Evolutionary conservation across 2,888 invertebrate species (phyloP).

Genomic region (Acrobasis consociella): DNA sequence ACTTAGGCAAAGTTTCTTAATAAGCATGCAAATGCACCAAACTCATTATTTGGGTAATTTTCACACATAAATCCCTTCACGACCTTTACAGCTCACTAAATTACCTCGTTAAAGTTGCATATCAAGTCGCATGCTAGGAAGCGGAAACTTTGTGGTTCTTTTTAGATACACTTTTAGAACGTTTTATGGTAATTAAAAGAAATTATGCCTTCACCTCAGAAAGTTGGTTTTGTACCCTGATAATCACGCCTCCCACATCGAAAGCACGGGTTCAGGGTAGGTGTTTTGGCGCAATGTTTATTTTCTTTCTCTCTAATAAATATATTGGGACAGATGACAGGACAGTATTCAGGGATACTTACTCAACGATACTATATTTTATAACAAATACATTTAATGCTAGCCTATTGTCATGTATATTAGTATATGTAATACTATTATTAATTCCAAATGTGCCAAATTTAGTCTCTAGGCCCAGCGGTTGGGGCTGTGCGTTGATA

Average conservation of each 20-base stretch:
- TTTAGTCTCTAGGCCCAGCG: no score
- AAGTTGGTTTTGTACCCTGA: neutral
- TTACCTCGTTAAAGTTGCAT: conserved; percentile 2
- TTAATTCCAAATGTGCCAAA: no score
- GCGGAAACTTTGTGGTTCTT: neutral
- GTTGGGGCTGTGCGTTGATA: no score
- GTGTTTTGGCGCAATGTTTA: no score
- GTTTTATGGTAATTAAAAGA: conserved; percentile 5
- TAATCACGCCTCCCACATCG: neutral
- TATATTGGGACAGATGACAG: no score
- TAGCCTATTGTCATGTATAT: no score
- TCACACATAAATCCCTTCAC: conserved; percentile 16
- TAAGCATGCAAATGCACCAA: conserved; percentile 2
- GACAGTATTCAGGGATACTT: no score
- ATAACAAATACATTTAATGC: no score
- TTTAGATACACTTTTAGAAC: neutral
- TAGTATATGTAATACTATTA: no score
- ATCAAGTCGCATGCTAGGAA: neutral
- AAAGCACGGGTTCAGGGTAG: no score
- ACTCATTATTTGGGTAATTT: conserved; percentile 8
- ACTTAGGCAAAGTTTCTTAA: neutral
- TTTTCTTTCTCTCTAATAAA: no score
- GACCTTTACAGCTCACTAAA: conserved; percentile 7
- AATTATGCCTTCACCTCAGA: neutral
- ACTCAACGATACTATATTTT: no score